These are phyloP conservation scores for Aphidoletes aphidimyza DNA, from an alignment of 2,888 invertebrate genomes.

Conservation along the genomic window DNA sequence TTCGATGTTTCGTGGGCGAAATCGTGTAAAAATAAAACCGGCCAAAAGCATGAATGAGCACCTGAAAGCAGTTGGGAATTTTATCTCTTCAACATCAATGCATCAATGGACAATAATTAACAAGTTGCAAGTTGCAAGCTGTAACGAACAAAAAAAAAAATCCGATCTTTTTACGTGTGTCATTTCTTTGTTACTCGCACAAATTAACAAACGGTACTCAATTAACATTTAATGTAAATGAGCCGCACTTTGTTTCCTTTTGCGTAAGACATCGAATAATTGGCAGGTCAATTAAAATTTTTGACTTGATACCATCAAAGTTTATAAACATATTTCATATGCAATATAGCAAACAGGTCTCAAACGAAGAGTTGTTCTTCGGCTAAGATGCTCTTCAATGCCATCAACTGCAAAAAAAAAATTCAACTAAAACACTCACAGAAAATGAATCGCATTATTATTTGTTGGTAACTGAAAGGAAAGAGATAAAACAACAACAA, in stretches of 20 bases:
- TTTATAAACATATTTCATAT: background rate
- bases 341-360: background rate
- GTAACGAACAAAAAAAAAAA: background rate
- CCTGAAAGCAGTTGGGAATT: background rate
- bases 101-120: background rate
- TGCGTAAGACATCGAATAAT: background rate
- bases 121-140: no score
- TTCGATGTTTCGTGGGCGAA: slow-evolving; percentile 1
- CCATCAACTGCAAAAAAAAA: background rate
- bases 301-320: slow-evolving; percentile 32
- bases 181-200: background rate
- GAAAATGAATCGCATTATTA: no score
- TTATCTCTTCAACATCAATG: background rate
- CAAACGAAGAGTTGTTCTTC: no score
- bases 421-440: background rate
- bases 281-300: slow-evolving; percentile 15
- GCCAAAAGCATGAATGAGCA: background rate
- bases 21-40: no score
- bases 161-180: background rate
- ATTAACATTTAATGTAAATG: background rate
- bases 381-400: slow-evolving; percentile 2
- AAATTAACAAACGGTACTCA: no score
- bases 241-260: slow-evolving; percentile 10
- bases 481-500: background rate
- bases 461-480: no score